These are phyloP conservation scores for Bruchidius siliquastri DNA, from an alignment of 2,888 invertebrate species.

Conservation along the genomic window DNA sequence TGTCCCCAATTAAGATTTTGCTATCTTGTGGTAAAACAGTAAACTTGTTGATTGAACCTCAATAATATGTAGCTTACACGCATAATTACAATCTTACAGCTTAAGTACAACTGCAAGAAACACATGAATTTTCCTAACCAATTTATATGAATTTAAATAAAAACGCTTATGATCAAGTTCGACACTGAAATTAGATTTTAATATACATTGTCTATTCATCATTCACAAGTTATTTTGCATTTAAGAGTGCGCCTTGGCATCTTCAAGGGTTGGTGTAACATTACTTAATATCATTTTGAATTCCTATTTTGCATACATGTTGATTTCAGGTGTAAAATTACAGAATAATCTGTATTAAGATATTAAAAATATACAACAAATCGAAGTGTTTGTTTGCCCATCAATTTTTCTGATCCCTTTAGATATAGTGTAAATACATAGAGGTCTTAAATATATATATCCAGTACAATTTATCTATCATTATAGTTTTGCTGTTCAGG, in stretches of 20 bases:
- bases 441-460: neutral
- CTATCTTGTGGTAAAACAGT: neutral
- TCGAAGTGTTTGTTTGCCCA: neutral
- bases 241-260: neutral
- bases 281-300: neutral
- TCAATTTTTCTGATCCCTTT: neutral
- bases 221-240: neutral
- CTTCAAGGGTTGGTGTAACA: too few species aligned
- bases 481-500: neutral
- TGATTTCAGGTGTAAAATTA: neutral
- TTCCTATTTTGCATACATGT: neutral
- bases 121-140: neutral
- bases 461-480: neutral
- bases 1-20: too few species aligned
- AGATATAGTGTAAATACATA: neutral
- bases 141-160: neutral
- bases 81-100: neutral
- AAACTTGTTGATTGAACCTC: neutral
- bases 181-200: neutral
- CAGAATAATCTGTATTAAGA: neutral
- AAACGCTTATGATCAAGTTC: neutral
- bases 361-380: neutral
- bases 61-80: too few species aligned
- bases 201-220: neutral
- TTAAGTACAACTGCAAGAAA: neutral